Evolutionary conservation across 2,888 invertebrate genomes (phyloP).

Genomic region (Phortica magna): DNA sequence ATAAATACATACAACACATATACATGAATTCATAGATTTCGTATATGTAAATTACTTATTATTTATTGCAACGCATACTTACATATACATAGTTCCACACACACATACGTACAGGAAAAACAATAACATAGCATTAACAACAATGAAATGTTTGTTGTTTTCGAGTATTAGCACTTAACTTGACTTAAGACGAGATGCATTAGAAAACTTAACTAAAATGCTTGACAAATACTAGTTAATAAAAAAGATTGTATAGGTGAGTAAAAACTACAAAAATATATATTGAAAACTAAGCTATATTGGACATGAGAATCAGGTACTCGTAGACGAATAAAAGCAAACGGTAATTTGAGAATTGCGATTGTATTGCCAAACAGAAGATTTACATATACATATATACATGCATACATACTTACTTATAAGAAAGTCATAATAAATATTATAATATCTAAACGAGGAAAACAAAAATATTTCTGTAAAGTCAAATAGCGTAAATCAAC

Average conservation of each 20-base stretch:
- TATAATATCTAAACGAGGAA: background rate
- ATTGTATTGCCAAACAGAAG: constrained; percentile 12
- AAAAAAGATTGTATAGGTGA: background rate
- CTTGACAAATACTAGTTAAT: constrained; percentile 27
- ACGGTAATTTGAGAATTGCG: background rate
- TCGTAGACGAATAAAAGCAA: background rate
- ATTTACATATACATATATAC: background rate
- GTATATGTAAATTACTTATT: background rate
- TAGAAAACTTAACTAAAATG: background rate
- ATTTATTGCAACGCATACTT: background rate
- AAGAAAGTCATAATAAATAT: background rate
- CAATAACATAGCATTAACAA: constrained; percentile 50
- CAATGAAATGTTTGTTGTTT: constrained; percentile 37
- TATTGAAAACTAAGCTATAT: background rate
- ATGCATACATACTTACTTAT: constrained; percentile 8
- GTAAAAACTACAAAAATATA: background rate
- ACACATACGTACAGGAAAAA: constrained; percentile 48
- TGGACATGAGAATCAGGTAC: constrained; percentile 4
- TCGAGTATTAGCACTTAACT: background rate
- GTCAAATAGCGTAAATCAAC: background rate
- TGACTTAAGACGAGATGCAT: background rate
- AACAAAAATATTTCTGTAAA: background rate
- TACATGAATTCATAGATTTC: background rate
- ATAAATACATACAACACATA: constrained; percentile 25
- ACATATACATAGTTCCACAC: background rate